Base-by-base conservation (phyloP, 2,113 vertebrate genomes). In the Vidua chalybeata region DNA sequence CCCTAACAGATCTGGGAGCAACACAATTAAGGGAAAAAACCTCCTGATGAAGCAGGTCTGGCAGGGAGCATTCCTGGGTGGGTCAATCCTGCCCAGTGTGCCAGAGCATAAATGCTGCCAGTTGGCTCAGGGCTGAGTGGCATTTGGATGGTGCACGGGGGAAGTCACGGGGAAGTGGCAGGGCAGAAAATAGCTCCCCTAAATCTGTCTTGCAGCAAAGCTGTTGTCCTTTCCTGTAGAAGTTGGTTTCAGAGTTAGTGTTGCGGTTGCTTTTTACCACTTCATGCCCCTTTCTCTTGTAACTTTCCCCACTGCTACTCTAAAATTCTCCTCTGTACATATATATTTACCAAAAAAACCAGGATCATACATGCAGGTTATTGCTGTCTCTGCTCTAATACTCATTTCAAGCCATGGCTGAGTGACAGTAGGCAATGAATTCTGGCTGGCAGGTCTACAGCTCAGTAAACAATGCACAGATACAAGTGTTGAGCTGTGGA, bases 101-200 rank as follows among this genome's bases (percentile, higher is more conserved):
- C 92, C 89, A 92, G 86, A 35, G 64, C 33, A 37, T 9, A 66
- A 31, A 0, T 10, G 68, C 64, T 92, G 94, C 95, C 93, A 89
- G 86, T 18, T 93, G 94, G 94, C 85, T 88, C 41, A 1, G 2
- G 75, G 59, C 75, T 84, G 83, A 54, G 63, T 77, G 80, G 59
- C 55, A 84, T 88, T 83, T 39, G 51, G 72, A 77, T 37, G 73
- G 86, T 83, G 86, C 95, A 96, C 0, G 1, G 66, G 66, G 86
- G 69, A 93, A 95, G 95, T 51, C 96, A 97, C 2, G 1, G 78
- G 69, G 91, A 93, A 93, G 94, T n/a, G 91, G 93, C 54, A 51
- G 43, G 80, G 94, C 90, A 97, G 93, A 96, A 96, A 96, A 93
- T 94, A 97, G 94, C 96, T 91, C 33, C 72, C 82, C 96, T 92